Percentiles rank a stretch among this genome's conserved stretches.
phyloP scores from a whole-genome alignment of 2,888 invertebrate species.

The Brachyopa scutellaris region DNA sequence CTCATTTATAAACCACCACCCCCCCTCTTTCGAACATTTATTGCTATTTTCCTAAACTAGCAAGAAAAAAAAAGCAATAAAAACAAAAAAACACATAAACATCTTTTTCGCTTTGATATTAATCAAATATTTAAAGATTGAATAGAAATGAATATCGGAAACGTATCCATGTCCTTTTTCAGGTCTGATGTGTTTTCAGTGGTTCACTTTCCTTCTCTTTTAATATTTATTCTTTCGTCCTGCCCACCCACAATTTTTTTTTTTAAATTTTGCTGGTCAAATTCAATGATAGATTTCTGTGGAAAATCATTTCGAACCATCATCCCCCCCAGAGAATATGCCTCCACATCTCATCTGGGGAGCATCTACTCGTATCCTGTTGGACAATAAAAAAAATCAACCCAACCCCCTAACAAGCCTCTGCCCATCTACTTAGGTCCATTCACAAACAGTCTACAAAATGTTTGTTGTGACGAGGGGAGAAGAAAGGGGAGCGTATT shows the following conservation, averaged over 20 bases:
- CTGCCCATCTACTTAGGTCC: neutral
- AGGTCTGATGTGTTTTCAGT: constrained; percentile 11
- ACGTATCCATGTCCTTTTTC: constrained; percentile 43
- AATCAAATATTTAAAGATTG: constrained; percentile 68
- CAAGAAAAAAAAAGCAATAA: neutral
- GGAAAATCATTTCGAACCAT: constrained; percentile 26
- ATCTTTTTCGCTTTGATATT: constrained; percentile 48
- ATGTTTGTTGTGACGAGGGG: neutral
- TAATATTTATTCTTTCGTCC: constrained; percentile 33
- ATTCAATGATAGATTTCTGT: constrained; percentile 47
- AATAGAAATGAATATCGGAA: constrained; percentile 52
- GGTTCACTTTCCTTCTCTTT: neutral
- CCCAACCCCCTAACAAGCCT: neutral
- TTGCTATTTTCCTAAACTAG: constrained; percentile 43
- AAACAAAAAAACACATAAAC: neutral
- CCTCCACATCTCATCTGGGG: no score
- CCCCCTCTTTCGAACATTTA: constrained; percentile 5
- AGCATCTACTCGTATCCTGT: neutral
- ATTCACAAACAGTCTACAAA: constrained; percentile 28
- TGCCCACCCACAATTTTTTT: constrained; percentile 1
- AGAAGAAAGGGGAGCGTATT: constrained; percentile 12
- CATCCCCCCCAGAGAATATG: no score
- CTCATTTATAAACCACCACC: neutral
- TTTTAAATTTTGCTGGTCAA: constrained; percentile 39
- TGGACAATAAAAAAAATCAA: neutral